Conservation (phyloP, 1,140 invertebrate genomes). For the Akabosia matsudoensis region DNA sequence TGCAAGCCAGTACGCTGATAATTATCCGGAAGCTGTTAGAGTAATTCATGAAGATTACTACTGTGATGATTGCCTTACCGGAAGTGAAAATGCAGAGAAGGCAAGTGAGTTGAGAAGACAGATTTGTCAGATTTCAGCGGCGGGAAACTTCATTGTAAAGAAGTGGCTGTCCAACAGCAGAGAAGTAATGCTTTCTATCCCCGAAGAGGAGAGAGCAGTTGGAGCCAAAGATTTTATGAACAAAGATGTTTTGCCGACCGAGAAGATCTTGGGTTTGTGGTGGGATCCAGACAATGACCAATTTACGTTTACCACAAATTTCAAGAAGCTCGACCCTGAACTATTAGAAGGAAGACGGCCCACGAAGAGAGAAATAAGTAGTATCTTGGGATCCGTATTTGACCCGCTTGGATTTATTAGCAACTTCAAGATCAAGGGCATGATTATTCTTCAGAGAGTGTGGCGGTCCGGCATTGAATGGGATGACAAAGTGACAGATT, state of each 20-base stretch:
- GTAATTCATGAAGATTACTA: not conserved
- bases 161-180: not conserved
- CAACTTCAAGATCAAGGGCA: constrained; percentile 14
- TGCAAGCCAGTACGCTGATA: not conserved
- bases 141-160: not conserved
- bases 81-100: not conserved
- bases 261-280: not conserved
- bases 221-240: not conserved
- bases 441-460: constrained; percentile 31
- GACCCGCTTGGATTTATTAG: constrained; percentile 37
- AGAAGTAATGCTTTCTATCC: not conserved
- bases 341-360: constrained; percentile 20
- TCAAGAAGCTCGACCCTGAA: not conserved
- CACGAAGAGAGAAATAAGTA: constrained; percentile 31
- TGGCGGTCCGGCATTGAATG: constrained; percentile 44
- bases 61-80: not conserved
- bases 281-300: constrained; percentile 22
- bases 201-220: not conserved
- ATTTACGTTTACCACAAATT: constrained; percentile 14
- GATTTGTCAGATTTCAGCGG: not conserved
- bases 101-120: not conserved
- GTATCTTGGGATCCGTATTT: constrained; percentile 25
- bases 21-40: not conserved
- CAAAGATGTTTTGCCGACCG: not conserved
- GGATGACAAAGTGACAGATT: constrained; percentile 38